phyloP scores from a whole-genome alignment of 2,888 invertebrate species.

The Drosophila formosana region DNA sequence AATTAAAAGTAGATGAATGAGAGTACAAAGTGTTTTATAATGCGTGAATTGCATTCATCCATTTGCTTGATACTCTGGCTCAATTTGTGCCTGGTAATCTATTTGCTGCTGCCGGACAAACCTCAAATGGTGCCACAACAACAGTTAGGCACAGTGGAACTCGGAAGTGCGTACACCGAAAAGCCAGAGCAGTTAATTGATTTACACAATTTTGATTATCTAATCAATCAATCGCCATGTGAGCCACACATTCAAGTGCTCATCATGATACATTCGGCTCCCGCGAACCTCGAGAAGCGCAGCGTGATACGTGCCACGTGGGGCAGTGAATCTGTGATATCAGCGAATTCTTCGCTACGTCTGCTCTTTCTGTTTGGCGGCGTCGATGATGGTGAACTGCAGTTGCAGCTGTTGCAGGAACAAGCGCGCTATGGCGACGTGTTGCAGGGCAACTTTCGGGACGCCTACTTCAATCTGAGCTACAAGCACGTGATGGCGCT shows the following conservation, averaged over 20 bases:
- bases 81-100: slow-evolving; percentile 11
- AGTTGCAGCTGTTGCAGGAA: slow-evolving; percentile 26
- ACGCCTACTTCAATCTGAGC: slow-evolving; percentile 91
- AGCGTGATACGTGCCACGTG: slow-evolving; percentile 44
- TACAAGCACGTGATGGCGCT: slow-evolving; percentile 92
- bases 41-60: neutral
- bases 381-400: neutral
- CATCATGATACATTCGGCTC: slow-evolving; percentile 47
- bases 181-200: slow-evolving; percentile 39
- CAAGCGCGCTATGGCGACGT: slow-evolving; percentile 86
- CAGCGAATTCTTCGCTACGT: slow-evolving; percentile 16
- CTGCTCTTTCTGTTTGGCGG: slow-evolving; percentile 42
- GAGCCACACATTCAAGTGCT: slow-evolving; percentile 11
- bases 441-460: slow-evolving; percentile 90
- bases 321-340: slow-evolving; percentile 20
- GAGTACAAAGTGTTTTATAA: no score
- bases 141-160: neutral
- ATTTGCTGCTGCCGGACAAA: slow-evolving; percentile 12
- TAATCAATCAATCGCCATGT: slow-evolving; percentile 30
- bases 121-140: neutral
- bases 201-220: slow-evolving; percentile 30
- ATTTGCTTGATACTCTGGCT: slow-evolving; percentile 18
- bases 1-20: neutral
- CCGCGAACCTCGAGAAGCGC: slow-evolving; percentile 37
- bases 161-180: slow-evolving; percentile 14